phyloP scores from a whole-genome alignment of 2,888 invertebrate genomes.

The Nephrotoma guestfalica region DNA sequence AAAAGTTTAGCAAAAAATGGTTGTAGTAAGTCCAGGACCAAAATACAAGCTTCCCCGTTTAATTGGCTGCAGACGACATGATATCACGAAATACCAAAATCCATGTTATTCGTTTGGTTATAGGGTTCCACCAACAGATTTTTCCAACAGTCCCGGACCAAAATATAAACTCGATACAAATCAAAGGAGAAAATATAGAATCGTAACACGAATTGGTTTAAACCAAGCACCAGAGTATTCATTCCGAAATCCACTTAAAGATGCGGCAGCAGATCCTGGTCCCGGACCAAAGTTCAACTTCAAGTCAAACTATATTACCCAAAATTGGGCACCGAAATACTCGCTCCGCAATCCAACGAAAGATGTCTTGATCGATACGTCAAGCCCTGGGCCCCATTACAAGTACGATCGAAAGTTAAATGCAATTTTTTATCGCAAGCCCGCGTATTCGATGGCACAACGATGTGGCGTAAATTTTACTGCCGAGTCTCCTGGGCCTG shows the following conservation, averaged over 20 bases:
- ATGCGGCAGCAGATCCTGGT: slow-evolving; percentile 9
- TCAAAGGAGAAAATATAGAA: slow-evolving; percentile 21
- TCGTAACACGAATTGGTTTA: slow-evolving; percentile 22
- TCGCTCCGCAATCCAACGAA: slow-evolving; percentile 19
- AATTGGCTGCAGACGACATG: background rate
- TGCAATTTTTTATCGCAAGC: background rate
- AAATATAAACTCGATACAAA: background rate
- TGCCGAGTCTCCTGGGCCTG: slow-evolving; percentile 25
- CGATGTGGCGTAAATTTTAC: slow-evolving; percentile 14
- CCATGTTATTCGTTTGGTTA: slow-evolving; percentile 30
- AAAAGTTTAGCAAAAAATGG: background rate
- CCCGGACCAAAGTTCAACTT: slow-evolving; percentile 27
- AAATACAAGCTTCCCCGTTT: background rate
- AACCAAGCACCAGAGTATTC: slow-evolving; percentile 32
- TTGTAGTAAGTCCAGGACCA: background rate
- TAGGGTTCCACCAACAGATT: slow-evolving; percentile 13
- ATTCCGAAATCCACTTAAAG: slow-evolving; percentile 30
- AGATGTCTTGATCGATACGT: background rate
- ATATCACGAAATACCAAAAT: background rate
- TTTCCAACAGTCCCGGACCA: slow-evolving; percentile 23
- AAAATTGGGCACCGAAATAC: slow-evolving; percentile 20
- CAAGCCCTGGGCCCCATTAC: background rate
- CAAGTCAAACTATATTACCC: slow-evolving; percentile 16
- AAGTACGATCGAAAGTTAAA: background rate
- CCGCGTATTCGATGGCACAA: slow-evolving; percentile 19